phyloP scores from a whole-genome alignment of 2,888 invertebrate species.

The Campaea margaritaria region DNA sequence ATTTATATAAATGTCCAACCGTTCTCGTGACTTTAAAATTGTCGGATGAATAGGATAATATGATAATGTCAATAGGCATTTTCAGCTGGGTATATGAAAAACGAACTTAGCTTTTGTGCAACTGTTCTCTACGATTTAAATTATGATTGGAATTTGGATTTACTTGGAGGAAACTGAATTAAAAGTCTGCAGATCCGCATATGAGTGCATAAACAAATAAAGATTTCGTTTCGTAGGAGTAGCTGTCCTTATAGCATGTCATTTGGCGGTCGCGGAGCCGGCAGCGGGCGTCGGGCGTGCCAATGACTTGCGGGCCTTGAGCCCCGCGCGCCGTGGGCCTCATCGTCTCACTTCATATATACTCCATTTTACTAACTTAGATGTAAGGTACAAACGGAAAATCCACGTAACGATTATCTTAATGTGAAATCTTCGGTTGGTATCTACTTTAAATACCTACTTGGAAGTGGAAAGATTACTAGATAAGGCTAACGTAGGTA shows the following conservation, averaged over 20 bases:
- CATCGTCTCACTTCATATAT: constrained; percentile 42
- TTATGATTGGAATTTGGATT: neutral
- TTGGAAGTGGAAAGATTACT: constrained; percentile 4
- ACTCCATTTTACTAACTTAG: constrained; percentile 40
- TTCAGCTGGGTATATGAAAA: neutral
- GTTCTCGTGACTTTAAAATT: neutral
- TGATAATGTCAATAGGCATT: too few species aligned
- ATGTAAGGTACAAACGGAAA: constrained; percentile 20
- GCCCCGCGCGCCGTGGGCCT: constrained; percentile 60
- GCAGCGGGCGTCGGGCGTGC: constrained; percentile 53
- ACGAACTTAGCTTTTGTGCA: neutral
- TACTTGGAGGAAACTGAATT: neutral
- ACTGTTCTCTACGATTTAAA: neutral
- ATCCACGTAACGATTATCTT: constrained; percentile 18
- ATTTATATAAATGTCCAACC: neutral
- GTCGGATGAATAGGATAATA: too few species aligned
- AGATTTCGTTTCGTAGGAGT: constrained; percentile 22
- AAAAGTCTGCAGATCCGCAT: too few species aligned
- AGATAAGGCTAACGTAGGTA: neutral
- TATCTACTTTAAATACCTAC: constrained; percentile 3
- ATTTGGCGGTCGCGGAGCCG: constrained; percentile 56
- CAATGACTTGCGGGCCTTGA: constrained; percentile 79
- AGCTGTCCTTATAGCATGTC: constrained; percentile 37
- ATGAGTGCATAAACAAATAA: constrained; percentile 17
- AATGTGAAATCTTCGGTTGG: constrained; percentile 7